phyloP scores from a whole-genome alignment of 2,797 vertebrate species.

The Pipistrellus pipistrellus region DNA sequence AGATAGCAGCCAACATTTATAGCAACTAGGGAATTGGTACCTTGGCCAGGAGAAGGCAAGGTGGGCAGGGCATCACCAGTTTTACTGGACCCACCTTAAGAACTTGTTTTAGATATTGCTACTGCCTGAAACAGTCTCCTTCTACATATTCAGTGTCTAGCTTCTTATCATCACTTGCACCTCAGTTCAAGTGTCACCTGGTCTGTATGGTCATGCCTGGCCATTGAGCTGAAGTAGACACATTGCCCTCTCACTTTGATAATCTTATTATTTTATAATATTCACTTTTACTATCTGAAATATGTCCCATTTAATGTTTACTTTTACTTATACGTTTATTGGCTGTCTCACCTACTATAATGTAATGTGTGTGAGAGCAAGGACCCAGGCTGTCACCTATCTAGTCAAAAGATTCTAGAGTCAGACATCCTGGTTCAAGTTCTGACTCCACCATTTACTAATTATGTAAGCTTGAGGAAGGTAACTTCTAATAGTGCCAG shows the following conservation, averaged over 20 bases:
- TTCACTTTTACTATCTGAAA: constrained; percentile 27
- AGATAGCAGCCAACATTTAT: not conserved
- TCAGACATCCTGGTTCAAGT: not conserved
- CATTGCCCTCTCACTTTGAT: not conserved
- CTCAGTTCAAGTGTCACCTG: not conserved
- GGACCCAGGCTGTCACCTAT: not conserved
- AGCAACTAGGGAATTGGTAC: accelerated
- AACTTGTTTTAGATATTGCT: constrained; percentile 3
- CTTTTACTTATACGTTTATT: not conserved
- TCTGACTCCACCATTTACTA: constrained; percentile 15
- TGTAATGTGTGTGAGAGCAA: not conserved
- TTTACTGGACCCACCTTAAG: not conserved
- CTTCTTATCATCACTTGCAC: not conserved
- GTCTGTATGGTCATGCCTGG: not conserved
- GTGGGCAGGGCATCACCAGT: not conserved
- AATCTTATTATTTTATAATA: constrained; percentile 4
- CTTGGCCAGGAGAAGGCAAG: not conserved
- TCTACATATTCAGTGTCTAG: not conserved
- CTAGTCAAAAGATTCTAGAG: constrained; percentile 44
- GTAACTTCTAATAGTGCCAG: constrained; percentile 20
- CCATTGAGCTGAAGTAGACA: not conserved
- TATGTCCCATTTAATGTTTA: constrained; percentile 22
- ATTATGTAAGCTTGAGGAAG: not conserved
- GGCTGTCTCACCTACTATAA: not conserved
- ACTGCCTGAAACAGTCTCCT: not conserved